Percentiles rank a stretch among this genome's conserved stretches.
These are phyloP conservation scores for Orchesella flavescens DNA, from an alignment of 2,888 invertebrate species.

Conservation along the genomic window DNA sequence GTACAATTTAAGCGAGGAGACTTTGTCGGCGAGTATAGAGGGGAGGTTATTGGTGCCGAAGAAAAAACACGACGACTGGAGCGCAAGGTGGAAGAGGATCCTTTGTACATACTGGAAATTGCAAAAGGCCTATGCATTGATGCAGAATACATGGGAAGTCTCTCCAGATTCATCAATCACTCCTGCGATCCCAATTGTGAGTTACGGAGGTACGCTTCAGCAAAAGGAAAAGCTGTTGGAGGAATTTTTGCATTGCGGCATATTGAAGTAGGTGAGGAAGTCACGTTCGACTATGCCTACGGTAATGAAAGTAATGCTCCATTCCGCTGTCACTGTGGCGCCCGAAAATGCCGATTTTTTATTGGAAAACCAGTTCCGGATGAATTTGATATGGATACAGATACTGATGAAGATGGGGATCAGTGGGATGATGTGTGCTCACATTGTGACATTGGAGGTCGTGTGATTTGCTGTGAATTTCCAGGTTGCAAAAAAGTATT, in stretches of 20 bases:
- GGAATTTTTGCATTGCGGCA: slow-evolving; percentile 67
- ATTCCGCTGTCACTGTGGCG: slow-evolving; percentile 67
- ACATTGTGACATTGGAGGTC: slow-evolving; percentile 64
- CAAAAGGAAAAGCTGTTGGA: slow-evolving; percentile 63
- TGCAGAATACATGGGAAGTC: slow-evolving; percentile 69
- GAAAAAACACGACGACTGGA: slow-evolving; percentile 62
- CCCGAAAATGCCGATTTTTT: slow-evolving; percentile 61
- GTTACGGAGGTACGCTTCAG: slow-evolving; percentile 65
- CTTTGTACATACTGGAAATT: slow-evolving; percentile 68
- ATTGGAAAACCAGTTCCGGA: slow-evolving; percentile 60
- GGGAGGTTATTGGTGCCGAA: slow-evolving; percentile 67
- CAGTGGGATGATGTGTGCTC: slow-evolving; percentile 68
- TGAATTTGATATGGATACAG: slow-evolving; percentile 32
- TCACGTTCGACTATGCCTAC: slow-evolving; percentile 69
- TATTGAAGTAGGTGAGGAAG: slow-evolving; percentile 66
- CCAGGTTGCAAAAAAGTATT: slow-evolving; percentile 64
- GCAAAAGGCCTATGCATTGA: slow-evolving; percentile 66
- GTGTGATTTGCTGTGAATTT: slow-evolving; percentile 67
- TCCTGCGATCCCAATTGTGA: slow-evolving; percentile 70
- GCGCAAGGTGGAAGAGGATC: slow-evolving; percentile 67
- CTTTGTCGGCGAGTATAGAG: slow-evolving; percentile 70
- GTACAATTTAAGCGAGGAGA: slow-evolving; percentile 59
- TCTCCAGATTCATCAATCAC: slow-evolving; percentile 70
- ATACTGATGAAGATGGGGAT: slow-evolving; percentile 41
- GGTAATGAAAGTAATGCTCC: slow-evolving; percentile 65